Base-by-base conservation (phyloP, 2,113 vertebrate genomes). In the Chloebia gouldiae region DNA sequence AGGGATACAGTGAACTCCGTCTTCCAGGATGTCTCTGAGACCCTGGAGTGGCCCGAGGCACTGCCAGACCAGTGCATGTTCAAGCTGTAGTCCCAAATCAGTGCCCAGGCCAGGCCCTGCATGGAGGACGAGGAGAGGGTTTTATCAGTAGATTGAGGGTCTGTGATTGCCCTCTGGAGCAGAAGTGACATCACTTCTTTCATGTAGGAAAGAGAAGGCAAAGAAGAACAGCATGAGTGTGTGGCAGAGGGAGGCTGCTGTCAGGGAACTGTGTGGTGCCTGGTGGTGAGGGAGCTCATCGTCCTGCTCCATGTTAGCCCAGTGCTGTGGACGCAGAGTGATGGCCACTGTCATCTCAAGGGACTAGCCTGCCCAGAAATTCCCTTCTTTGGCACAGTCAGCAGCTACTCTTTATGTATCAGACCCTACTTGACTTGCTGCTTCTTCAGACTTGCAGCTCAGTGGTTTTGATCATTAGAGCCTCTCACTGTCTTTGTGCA, bases 381-480 rank as follows among this genome's bases (percentile, higher is more conserved):
- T 57, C 44, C 71, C 30, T 47, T 90, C 45, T 93, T 83, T 75
- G 68, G 30, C 49, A 57, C n/a, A 78, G 80, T 96, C 76, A 92
- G 82, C 44, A 9, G 60, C 57, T 90, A 44, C 56, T 88, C 15
- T 83, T 93, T 63, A 39, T 72, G 16, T 60, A 88, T 84, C 47
- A 94, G 51, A 47, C 80, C 25, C 57, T 71, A 39, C 28, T 33
- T 53, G 68, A 93, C 60, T 90, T 70, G 25, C 85, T 95, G 76
- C 40, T 64, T 81, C 61, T 88, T 88, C 31, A 42, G 75, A 50
- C 51, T 37, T 69, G 60, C 64, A 57, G 57, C 53, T 83, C 65
- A 28, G 25, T 71, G 63, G 17, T 66, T 94, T 82, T 83, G 54
- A 93, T 88, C 65, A 86, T 88, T 86, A 83, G 90, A 88, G 68